Evolutionary conservation across 2,888 invertebrate species (phyloP).

Genomic region (Tipula unca): DNA sequence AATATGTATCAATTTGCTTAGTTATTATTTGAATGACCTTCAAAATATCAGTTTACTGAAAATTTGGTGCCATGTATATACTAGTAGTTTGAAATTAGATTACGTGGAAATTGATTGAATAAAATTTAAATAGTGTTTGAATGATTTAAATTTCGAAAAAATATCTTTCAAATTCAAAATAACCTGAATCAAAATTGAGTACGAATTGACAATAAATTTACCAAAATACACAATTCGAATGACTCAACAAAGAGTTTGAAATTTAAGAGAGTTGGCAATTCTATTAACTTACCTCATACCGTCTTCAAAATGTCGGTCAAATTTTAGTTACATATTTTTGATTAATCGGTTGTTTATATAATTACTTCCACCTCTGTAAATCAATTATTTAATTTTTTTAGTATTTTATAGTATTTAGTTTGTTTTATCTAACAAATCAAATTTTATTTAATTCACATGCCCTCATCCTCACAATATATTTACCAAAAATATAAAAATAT

Average conservation of each 20-base stretch:
- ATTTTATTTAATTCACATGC: constrained; percentile 17
- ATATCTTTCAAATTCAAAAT: too few relatives aligned
- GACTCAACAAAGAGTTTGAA: background rate
- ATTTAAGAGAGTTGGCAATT: background rate
- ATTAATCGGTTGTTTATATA: background rate
- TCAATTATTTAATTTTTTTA: background rate
- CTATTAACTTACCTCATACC: background rate
- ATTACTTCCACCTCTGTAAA: background rate
- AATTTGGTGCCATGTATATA: too few relatives aligned
- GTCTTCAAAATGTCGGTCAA: background rate
- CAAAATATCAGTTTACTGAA: too few relatives aligned
- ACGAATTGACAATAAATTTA: background rate
- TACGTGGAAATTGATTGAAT: too few relatives aligned
- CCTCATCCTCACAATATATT: constrained; percentile 9
- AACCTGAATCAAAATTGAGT: too few relatives aligned
- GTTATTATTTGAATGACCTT: too few relatives aligned
- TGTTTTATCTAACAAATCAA: constrained; percentile 9
- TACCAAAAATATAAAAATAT: constrained; percentile 18
- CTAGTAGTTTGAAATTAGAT: too few relatives aligned
- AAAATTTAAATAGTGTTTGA: too few relatives aligned
- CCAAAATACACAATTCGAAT: background rate
- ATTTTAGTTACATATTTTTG: background rate
- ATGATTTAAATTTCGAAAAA: too few relatives aligned
- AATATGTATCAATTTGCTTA: too few relatives aligned
- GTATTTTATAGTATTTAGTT: background rate